Evolutionary conservation across 2,797 vertebrate species (phyloP).

Genomic region (Pyrocephalus nanus): DNA sequence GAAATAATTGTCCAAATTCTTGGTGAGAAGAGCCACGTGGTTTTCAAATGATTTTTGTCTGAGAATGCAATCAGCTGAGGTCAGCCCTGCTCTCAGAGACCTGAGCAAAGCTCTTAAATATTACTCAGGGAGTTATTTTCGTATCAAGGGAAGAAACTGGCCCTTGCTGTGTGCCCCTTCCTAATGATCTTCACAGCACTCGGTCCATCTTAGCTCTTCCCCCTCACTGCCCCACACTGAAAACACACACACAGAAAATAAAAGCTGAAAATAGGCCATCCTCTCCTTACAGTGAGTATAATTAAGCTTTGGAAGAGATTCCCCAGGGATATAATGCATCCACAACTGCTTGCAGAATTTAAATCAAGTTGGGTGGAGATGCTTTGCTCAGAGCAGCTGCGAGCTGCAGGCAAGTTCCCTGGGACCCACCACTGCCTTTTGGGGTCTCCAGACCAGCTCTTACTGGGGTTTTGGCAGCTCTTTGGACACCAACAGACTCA

Average conservation of each 20-base stretch:
- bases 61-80: background rate
- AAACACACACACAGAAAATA: background rate
- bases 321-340: background rate
- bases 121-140: background rate
- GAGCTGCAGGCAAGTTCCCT: accelerated
- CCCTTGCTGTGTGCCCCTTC: background rate
- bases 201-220: background rate
- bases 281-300: background rate
- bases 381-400: background rate
- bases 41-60: background rate
- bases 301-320: background rate
- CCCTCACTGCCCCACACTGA: background rate
- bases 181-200: background rate
- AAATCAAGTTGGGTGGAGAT: background rate
- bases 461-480: background rate
- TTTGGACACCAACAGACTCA: background rate
- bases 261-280: background rate
- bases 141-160: background rate
- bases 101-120: background rate
- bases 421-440: accelerated
- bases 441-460: background rate
- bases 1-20: background rate
- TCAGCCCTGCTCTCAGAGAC: background rate
- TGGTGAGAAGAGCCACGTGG: background rate
- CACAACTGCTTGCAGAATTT: background rate